Base-by-base conservation (phyloP, 2,888 invertebrate genomes). In the Eupelmus urozonus region DNA sequence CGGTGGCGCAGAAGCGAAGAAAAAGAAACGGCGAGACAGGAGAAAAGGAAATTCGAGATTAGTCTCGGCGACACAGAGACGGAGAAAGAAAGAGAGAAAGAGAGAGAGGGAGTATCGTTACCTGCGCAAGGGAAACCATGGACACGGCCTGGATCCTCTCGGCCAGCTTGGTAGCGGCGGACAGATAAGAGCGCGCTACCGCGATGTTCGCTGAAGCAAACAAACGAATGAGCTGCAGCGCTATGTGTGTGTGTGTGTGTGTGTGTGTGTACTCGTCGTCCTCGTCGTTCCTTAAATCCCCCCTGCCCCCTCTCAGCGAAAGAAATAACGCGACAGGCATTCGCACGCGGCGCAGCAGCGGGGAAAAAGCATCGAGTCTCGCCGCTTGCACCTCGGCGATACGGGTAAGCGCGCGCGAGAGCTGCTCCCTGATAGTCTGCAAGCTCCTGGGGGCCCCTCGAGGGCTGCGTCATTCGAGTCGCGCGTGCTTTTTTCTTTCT, bases 91-190 rank as follows among this genome's bases (percentile, higher is more conserved):
- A 25, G n/a, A n/a, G 9, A 4, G n/a, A n/a, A 27, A 76, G 60
- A 42, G 27, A 42, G 27, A 45, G 16, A 57, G 7, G 13, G 9
- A 9, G 63, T 27, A 51, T 5, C 3, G 69, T 82, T 84, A 89
- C 89, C 91, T 96, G 96, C 51, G 96, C 96, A 81, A 96, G 91
- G 0, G 96, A 96, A 65, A 96, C 94, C 92, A 94, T 94, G 0
- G 96, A 95, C 63, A 97, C 95, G 0, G 96, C 96, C 80, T 94
- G 93, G 1, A 96, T 97, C 77, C 96, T 92, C 90, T 97, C 97
- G 62, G 91, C 90, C 49, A 95, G 89, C 83, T 93, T 92, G n/a
- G 97, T 97, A 7, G 96, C 96, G 49, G 96, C 94, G 34, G 96
- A 96, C 79, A 96, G 90, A 90, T 96, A 96, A 13, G 96, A 95